A percentile compares a stretch with the other conserved stretches of the same genome.
These are phyloP conservation scores for Pyrgilauda ruficollis DNA, from an alignment of 2,113 vertebrate species.

Conservation along the genomic window DNA sequence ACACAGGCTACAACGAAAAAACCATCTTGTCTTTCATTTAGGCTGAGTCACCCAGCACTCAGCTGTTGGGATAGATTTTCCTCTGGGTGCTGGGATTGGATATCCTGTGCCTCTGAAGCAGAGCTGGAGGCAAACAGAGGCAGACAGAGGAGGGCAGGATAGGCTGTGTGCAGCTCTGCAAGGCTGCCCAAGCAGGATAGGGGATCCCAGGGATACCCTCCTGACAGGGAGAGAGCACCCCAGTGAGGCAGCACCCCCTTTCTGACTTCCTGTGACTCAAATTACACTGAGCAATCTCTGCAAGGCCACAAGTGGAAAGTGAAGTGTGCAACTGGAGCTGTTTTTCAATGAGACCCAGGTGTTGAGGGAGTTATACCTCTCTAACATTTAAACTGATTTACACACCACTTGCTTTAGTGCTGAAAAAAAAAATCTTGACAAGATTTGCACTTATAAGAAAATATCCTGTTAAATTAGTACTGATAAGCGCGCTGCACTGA, in stretches of 20 bases:
- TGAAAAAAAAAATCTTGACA: neutral
- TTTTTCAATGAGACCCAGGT: neutral
- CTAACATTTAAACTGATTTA: neutral
- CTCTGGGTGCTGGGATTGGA: neutral
- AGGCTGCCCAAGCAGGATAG: accelerated
- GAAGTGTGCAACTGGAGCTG: neutral
- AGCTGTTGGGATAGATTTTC: neutral
- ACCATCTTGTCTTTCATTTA: neutral
- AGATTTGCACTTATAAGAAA: conserved; percentile 1
- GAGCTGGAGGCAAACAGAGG: neutral
- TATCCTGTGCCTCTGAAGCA: accelerated
- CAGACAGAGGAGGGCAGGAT: neutral
- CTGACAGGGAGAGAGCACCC: neutral
- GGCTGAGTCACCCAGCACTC: neutral
- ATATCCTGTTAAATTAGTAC: neutral
- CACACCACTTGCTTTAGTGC: neutral
- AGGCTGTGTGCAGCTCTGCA: neutral
- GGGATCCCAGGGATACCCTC: no score
- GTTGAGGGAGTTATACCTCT: neutral
- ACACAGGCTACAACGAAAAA: neutral
- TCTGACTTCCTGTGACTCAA: neutral
- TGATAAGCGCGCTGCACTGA: neutral
- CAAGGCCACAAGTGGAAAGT: neutral
- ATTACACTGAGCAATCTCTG: accelerated
- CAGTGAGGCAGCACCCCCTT: neutral